phyloP scores from a whole-genome alignment of 2,888 invertebrate genomes.

The Drosophila sordidula region DNA sequence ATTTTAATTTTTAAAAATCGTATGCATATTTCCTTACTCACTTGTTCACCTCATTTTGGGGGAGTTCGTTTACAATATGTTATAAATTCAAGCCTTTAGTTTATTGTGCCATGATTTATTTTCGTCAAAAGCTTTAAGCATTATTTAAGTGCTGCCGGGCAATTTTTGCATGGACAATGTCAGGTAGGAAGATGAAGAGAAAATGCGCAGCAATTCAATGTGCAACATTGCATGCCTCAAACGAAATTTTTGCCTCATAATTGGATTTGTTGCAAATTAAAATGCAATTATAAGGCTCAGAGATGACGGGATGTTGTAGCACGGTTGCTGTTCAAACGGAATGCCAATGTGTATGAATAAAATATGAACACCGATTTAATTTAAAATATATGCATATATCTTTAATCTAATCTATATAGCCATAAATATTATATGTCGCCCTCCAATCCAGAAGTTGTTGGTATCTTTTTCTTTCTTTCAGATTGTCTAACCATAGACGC shows the following conservation, averaged over 20 bases:
- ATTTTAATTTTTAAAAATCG: too few relatives aligned
- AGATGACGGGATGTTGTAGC: conserved; percentile 6
- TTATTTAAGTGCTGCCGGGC: background rate
- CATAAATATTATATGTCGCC: too few relatives aligned
- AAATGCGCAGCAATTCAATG: conserved; percentile 37
- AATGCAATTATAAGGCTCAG: conserved; percentile 55
- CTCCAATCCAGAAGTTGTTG: too few relatives aligned
- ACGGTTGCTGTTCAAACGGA: conserved; percentile 2
- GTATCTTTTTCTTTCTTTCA: too few relatives aligned
- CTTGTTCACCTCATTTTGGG: too few relatives aligned
- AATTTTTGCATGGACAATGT: background rate
- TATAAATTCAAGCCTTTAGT: background rate
- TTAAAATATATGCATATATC: too few relatives aligned
- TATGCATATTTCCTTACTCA: too few relatives aligned
- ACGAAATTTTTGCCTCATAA: conserved; percentile 54
- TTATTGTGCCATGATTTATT: background rate
- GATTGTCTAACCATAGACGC: too few relatives aligned
- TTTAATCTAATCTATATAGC: too few relatives aligned
- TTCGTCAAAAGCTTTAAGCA: background rate
- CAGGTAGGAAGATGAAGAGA: background rate
- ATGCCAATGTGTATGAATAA: background rate
- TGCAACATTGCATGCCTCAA: conserved; percentile 45
- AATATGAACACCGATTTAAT: too few relatives aligned
- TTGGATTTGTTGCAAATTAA: conserved; percentile 70
- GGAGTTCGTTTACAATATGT: too few relatives aligned